Conservation (phyloP, 2,888 invertebrate species). For the Nephrotoma flavescens region DNA sequence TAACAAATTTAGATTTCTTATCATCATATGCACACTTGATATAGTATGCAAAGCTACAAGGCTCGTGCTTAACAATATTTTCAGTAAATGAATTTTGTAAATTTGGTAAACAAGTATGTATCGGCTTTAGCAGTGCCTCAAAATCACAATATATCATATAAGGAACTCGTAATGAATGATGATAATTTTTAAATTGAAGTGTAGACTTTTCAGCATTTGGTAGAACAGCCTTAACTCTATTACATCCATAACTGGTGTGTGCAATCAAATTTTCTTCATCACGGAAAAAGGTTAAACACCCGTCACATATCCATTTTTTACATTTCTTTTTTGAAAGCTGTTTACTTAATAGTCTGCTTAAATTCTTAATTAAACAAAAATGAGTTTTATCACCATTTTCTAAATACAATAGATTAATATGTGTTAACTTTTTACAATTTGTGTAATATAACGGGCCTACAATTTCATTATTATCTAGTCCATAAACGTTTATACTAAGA, state of each 20-base stretch:
- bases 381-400: too few species aligned
- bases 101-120: constrained; percentile 13
- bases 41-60: background rate
- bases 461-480: too few species aligned
- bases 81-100: background rate
- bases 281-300: constrained; percentile 15
- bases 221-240: constrained; percentile 7
- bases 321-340: too few species aligned
- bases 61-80: background rate
- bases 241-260: constrained; percentile 6
- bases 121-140: constrained; percentile 11
- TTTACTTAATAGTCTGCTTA: too few species aligned
- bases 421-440: too few species aligned
- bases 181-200: constrained; percentile 11
- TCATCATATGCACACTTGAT: background rate
- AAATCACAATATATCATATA: constrained; percentile 15
- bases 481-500: too few species aligned
- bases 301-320: constrained; percentile 6
- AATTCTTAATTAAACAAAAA: too few species aligned
- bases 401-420: too few species aligned
- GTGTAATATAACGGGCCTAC: too few species aligned
- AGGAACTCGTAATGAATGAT: constrained; percentile 9
- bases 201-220: constrained; percentile 13
- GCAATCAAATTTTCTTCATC: constrained; percentile 14
- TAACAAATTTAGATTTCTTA: background rate